Evolutionary conservation across 2,113 vertebrate species (phyloP).

Genomic region (Phocoena sinus): DNA sequence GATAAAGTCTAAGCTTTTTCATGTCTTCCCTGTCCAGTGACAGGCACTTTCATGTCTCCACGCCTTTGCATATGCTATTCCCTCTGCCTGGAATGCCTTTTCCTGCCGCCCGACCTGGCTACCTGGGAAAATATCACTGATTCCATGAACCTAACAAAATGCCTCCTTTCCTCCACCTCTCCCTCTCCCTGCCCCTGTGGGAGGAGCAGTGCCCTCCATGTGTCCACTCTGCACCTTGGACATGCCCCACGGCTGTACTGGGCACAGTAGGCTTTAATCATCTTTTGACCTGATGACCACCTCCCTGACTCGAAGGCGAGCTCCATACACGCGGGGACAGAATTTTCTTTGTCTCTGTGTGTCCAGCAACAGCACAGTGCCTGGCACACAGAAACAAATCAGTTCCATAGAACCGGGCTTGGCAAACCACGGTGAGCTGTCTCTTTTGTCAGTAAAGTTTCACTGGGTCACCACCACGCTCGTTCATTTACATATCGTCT

Average conservation of each 20-base stretch:
- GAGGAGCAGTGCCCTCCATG: background rate
- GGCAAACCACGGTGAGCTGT: background rate
- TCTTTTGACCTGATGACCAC: background rate
- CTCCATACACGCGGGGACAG: background rate
- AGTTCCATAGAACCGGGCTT: background rate
- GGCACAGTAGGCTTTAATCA: background rate
- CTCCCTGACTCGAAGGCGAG: background rate
- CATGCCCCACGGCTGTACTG: accelerated
- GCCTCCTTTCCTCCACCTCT: background rate
- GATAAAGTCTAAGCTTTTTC: background rate
- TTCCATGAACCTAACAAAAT: background rate
- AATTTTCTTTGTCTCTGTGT: background rate
- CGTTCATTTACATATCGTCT: background rate
- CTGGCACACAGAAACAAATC: background rate
- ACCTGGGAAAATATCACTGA: background rate
- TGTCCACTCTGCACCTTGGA: background rate
- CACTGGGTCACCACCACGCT: background rate
- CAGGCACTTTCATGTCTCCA: background rate
- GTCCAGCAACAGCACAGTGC: background rate
- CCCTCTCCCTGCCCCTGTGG: accelerated
- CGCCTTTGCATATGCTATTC: background rate
- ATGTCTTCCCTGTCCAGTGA: background rate
- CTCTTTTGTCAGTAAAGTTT: background rate
- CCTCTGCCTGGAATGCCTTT: background rate
- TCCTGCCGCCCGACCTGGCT: background rate